phyloP scores from a whole-genome alignment of 2,888 invertebrate species.

The Archips crataeganus region DNA sequence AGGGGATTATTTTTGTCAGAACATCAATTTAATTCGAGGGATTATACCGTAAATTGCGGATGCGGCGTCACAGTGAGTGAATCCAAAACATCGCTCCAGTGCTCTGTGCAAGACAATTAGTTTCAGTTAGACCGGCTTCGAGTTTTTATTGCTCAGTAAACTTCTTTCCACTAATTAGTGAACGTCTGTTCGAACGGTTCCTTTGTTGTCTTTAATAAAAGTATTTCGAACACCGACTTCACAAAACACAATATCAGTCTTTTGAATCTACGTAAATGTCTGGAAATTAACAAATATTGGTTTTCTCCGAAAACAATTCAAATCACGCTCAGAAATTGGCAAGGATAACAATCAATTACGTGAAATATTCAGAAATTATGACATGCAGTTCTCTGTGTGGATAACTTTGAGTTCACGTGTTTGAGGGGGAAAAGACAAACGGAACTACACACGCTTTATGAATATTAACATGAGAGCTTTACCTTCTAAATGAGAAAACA shows the following conservation, averaged over 20 bases:
- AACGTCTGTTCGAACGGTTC: constrained; percentile 49
- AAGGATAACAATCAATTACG: constrained; percentile 23
- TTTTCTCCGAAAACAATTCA: constrained; percentile 7
- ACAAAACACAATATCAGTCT: not conserved
- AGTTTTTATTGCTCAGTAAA: constrained; percentile 47
- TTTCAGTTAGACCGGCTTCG: constrained; percentile 27
- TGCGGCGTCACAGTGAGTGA: constrained; percentile 9
- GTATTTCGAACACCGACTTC: constrained; percentile 41
- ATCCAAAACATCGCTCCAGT: constrained; percentile 19
- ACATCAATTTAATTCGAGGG: constrained; percentile 59
- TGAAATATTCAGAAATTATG: constrained; percentile 29
- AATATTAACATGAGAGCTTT: constrained; percentile 36
- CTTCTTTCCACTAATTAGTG: constrained; percentile 53
- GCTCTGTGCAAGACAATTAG: constrained; percentile 40
- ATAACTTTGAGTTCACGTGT: constrained; percentile 21
- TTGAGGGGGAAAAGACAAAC: constrained; percentile 33
- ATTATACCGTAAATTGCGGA: constrained; percentile 52
- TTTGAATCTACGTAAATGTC: not conserved
- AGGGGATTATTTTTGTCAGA: constrained; percentile 51
- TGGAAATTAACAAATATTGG: constrained; percentile 15
- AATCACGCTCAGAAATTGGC: not conserved
- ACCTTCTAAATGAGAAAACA: constrained; percentile 31
- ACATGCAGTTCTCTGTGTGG: constrained; percentile 15
- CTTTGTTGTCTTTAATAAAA: constrained; percentile 34
- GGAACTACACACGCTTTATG: constrained; percentile 33